Base-by-base conservation (phyloP, 2,113 vertebrate genomes). In the Saccopteryx bilineata region DNA sequence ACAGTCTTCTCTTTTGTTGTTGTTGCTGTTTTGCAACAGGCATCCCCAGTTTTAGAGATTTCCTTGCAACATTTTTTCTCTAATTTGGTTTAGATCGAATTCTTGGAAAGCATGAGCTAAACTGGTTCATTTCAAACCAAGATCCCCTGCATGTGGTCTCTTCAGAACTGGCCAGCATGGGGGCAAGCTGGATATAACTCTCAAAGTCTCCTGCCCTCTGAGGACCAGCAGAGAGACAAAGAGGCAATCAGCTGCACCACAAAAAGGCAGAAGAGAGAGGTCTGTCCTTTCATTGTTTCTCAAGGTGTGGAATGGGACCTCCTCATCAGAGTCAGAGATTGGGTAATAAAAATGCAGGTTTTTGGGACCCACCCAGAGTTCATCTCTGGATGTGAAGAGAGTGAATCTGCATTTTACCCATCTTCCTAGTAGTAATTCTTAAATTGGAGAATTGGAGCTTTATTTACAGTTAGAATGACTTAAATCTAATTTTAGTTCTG, bases 81-180 rank as follows among this genome's bases (percentile, higher is more conserved):
- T 87, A 23, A 58, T 85, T 92, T 76, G 33, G 48, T 74, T 96
- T 85, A 72, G 63, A 81, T 84, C 17, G 48, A 56, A 86, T 97
- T 97, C 95, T 96, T 97, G 61, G 89, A 97, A 96, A 96, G 86
- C 81, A 24, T 5, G 33, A 96, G 78, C 26, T 56, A 21, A 56
- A 63, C 58, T 2, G 15, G 39, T 60, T 72, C 31, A 7, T 82
- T 96, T 87, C 93, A 78, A 63, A 28, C 23, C 54, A 21, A 81
- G 65, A 63, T 21, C 39, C 61, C 46, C 50, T 31, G 48, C 11
- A 31, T 10, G 21, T 13, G 46, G 23, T 92, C 79, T 81, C 48
- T 82, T 86, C 74, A 76, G 24, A 90, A 65, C 0, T 79, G 33
- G 9, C 39, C 17, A 11, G 31, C 48, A n/a, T 10, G 26, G 13